Base-by-base conservation (phyloP, 2,113 vertebrate species). In the Planiliza haematocheilus region DNA sequence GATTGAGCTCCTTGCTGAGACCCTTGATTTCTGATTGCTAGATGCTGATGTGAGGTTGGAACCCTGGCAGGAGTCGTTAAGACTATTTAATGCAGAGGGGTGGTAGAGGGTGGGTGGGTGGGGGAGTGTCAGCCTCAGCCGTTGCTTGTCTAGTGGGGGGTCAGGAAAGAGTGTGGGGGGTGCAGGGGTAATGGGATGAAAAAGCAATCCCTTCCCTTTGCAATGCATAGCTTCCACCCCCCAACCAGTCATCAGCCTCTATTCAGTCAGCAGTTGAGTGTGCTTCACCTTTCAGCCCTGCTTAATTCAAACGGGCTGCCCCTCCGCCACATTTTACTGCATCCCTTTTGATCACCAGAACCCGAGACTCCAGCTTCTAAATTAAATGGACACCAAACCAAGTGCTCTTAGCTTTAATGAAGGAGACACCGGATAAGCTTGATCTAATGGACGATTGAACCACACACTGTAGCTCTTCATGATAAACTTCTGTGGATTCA, bases 221-320 rank as follows among this genome's bases (percentile, higher is more conserved):
- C 50, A 74, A 49, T 77, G 39, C 74, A 20, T 43, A 36, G 51
- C 64, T 70, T 51, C 81, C 68, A 48, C 71, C 73, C 73, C 70
- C 79, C 77, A 38, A 41, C 68, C 60, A 76, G 62, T 57, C 72
- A 49, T 66, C 55, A 46, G 75, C 34, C 60, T 60, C 64, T 57
- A 82, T 89, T 86, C 72, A 89, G 16, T 53, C 78, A 7, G 42
- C 67, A 64, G 81, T 61, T 21, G 68, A 86, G 78, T 68, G 75
- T 70, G 80, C 78, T 87, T 90, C 85, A 78, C 81, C 77, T 90
- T 81, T 88, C 84, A 89, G 87, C 64, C 45, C 63, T 18, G 55
- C 65, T 83, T 86, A 79, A 86, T 88, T 85, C 80, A 86, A 78
- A 78, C 74, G 14, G 39, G 46, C 65, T 50, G 18, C 72, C 77